Base-by-base conservation (phyloP, 2,888 invertebrate species). In the Drosophila anomalata region DNA sequence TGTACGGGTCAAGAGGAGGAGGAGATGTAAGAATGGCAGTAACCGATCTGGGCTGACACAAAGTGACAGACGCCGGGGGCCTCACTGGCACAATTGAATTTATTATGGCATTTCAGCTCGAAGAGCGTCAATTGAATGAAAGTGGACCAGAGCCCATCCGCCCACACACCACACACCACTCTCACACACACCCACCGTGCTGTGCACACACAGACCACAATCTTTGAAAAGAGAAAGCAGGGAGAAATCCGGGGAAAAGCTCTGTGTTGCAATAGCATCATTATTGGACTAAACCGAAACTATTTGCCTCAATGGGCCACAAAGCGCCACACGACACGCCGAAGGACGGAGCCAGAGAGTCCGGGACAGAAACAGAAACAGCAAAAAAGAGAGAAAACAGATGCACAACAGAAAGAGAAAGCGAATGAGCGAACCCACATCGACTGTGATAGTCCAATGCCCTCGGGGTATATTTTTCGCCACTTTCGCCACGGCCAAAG, bases 101-200 rank as follows among this genome's bases (percentile, higher is more conserved):
- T 84, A 88, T 83, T 83, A 87, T 88, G 88, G 81, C 73, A 88
- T 79, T 86, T 86, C 88, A 79, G 63, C 80, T 79, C 76, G 86
- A 79, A 83, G 71, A 88, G 84, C 88, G 80, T 88, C 88, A 82
- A 82, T 82, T 82, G 82, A 88, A 82, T 86, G 78, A 77, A 83
- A 82, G 83, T 86, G 86, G 78, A 75, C 88, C 73, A 67, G 60
- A 50, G 65, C 67, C 59, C 62, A 55, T 52, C 59, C 68, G 56
- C 59, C 14, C 39, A 24, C 17, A 36, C 51, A 50, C 39, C 61
- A 24, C 17, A 36, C 51, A 47, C 39, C 61, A 24, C 59, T 44
- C 63, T 33, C 39, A 48, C 42, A 48, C 42, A 51, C 52, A 29
- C 29, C 42, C 54, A 54, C 47, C 39, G n/a, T 48, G 47, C 17